Percentiles rank a stretch among this genome's conserved stretches.
Evolutionary conservation across 2,888 invertebrate species (phyloP).

Genomic region (Lordiphosa fenestrarum): DNA sequence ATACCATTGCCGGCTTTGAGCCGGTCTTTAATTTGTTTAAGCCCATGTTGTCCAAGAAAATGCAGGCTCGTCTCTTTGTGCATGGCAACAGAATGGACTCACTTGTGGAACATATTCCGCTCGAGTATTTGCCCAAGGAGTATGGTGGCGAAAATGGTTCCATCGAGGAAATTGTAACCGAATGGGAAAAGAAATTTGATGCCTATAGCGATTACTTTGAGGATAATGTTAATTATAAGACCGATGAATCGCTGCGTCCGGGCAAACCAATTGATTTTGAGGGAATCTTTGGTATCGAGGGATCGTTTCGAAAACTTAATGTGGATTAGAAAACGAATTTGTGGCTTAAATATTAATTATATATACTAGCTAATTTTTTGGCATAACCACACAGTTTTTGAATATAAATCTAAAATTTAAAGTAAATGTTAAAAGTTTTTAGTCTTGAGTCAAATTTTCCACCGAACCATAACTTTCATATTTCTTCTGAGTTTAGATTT

Average conservation of each 20-base stretch:
- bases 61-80: conserved; percentile 83
- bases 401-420: no score
- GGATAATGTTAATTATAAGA: conserved; percentile 63
- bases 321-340: conserved; percentile 60
- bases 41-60: conserved; percentile 83
- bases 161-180: conserved; percentile 67
- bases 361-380: no score
- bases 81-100: conserved; percentile 82
- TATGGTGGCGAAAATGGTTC: conserved; percentile 84
- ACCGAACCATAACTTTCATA: no score
- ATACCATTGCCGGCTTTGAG: conserved; percentile 83
- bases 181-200: conserved; percentile 66
- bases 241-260: conserved; percentile 66
- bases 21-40: conserved; percentile 82
- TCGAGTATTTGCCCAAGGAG: conserved; percentile 83
- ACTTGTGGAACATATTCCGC: conserved; percentile 83
- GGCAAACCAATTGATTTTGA: conserved; percentile 70
- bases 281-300: conserved; percentile 71
- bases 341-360: no score
- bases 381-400: no score
- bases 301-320: conserved; percentile 75
- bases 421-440: no score
- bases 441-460: no score
- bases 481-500: no score
- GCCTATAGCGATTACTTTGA: conserved; percentile 63